Evolutionary conservation across 2,797 vertebrate genomes (phyloP).

Genomic region (Acrossocheilus wenchowensis): DNA sequence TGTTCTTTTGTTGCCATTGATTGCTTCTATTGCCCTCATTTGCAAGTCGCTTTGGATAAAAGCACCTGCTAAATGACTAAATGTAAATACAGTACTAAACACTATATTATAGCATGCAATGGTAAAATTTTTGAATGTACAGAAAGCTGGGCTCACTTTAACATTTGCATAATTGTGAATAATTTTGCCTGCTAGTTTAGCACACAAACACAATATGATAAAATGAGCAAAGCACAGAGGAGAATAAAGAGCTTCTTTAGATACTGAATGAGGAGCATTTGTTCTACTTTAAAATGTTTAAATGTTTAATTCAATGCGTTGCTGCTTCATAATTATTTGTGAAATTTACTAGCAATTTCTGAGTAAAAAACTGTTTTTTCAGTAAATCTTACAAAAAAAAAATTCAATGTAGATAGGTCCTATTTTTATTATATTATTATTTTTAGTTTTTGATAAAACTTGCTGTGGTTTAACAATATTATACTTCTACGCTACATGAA

Average conservation of each 20-base stretch:
- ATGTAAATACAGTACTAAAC: neutral
- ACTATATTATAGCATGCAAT: neutral
- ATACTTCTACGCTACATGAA: neutral
- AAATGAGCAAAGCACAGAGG: neutral
- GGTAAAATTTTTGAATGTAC: neutral
- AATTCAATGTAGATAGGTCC: neutral
- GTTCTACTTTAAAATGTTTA: neutral
- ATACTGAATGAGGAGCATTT: neutral
- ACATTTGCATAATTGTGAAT: slow-evolving; percentile 5
- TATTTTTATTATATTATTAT: neutral
- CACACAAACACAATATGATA: neutral
- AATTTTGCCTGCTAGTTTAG: neutral
- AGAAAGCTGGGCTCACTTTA: neutral
- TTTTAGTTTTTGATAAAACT: neutral
- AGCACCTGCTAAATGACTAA: too few species aligned
- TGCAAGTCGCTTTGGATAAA: too few species aligned
- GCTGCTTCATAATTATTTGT: neutral
- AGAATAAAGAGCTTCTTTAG: neutral
- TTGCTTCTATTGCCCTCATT: too few species aligned
- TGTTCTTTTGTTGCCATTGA: too few species aligned
- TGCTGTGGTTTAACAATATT: neutral
- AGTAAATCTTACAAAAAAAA: too few species aligned
- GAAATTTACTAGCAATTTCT: neutral
- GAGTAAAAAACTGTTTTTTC: too few species aligned
- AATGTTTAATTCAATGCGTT: neutral